phyloP scores from a whole-genome alignment of 1,140 invertebrate species.

The Penaeus vannamei region DNA sequence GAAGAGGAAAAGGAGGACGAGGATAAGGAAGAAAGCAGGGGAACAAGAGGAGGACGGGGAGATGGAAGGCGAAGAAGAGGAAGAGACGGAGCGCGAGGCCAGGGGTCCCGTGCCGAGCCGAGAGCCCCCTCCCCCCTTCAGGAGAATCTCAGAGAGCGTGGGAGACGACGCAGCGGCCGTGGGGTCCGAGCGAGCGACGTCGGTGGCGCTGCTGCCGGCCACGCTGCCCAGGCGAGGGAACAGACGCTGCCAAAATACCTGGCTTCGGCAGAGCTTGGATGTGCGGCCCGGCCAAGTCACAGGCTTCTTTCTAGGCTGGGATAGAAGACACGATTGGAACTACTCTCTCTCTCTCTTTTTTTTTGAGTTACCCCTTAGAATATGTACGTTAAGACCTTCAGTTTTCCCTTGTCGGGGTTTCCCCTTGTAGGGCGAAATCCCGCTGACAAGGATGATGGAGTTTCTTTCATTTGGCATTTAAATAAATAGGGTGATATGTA shows the following conservation, averaged over 20 bases:
- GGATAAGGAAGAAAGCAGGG: too few species aligned
- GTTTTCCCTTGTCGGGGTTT: too few species aligned
- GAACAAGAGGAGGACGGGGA: too few species aligned
- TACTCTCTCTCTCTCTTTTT: background rate
- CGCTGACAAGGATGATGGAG: too few species aligned
- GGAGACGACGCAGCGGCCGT: too few species aligned
- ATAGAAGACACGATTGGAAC: background rate
- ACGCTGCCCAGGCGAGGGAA: constrained; percentile 14
- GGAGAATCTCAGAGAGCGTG: background rate
- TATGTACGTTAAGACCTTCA: too few species aligned
- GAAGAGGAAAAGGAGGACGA: too few species aligned
- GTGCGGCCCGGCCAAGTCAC: background rate
- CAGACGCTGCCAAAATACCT: background rate
- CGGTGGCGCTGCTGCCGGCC: background rate
- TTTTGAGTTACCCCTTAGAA: constrained; percentile 16
- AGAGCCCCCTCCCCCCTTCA: too few species aligned
- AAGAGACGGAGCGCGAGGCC: too few species aligned
- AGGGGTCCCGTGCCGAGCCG: too few species aligned
- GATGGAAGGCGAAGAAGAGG: too few species aligned
- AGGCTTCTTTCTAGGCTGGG: constrained; percentile 6
- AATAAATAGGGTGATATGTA: constrained; percentile 18
- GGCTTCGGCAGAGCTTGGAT: constrained; percentile 16
- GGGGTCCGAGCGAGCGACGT: background rate
- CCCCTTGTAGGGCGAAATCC: too few species aligned
- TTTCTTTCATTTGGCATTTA: constrained; percentile 24